Conservation (phyloP, 2,113 vertebrate species). For the Canis aureus region DNA sequence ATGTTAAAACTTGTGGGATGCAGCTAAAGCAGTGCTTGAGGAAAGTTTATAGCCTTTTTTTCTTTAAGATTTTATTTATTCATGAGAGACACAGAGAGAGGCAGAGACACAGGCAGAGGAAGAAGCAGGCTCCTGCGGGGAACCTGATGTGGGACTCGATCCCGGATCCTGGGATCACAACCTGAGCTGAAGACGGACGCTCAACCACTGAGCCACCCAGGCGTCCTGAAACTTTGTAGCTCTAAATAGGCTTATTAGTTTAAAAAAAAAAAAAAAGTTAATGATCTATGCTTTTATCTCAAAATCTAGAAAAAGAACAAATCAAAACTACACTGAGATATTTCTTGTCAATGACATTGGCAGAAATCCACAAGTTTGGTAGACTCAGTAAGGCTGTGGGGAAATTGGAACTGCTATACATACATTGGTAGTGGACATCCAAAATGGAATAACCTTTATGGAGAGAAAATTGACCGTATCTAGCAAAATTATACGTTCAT, state of each 20-base stretch:
- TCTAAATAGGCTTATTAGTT: not conserved
- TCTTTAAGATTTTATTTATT: too few species aligned
- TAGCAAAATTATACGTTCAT: not conserved
- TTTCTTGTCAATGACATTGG: not conserved
- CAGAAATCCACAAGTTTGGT: not conserved
- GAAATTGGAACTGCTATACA: too few species aligned
- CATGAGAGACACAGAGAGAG: too few species aligned
- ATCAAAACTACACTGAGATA: not conserved
- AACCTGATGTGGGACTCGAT: too few species aligned
- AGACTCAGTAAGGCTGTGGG: not conserved
- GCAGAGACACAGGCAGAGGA: too few species aligned
- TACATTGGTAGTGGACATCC: not conserved
- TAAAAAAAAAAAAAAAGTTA: not conserved
- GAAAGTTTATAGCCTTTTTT: not conserved
- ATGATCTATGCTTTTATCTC: not conserved
- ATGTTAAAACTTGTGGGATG: not conserved
- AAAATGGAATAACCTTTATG: not conserved
- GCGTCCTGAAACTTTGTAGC: not conserved
- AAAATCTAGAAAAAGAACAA: not conserved
- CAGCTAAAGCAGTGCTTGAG: not conserved
- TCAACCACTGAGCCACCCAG: too few species aligned
- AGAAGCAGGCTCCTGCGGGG: too few species aligned
- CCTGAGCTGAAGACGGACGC: too few species aligned
- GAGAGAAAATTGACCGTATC: not conserved
- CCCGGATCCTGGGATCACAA: too few species aligned